Percentiles rank a stretch among this genome's conserved stretches.
These are phyloP conservation scores for Staurois parvus DNA, from an alignment of 2,797 vertebrate species.

Conservation along the genomic window DNA sequence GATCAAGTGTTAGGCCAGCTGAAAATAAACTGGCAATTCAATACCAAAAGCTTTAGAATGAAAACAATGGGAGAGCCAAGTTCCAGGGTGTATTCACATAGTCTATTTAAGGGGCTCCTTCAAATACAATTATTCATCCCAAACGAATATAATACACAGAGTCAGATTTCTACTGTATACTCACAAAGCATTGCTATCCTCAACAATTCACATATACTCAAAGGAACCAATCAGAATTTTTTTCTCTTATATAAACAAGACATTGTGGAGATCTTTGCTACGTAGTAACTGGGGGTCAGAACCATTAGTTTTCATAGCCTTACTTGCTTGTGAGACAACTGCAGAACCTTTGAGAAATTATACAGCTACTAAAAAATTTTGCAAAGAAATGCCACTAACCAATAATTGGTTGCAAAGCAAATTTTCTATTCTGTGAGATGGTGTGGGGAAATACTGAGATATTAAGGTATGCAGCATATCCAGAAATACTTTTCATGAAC, in stretches of 20 bases:
- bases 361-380: background rate
- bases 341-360: background rate
- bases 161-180: background rate
- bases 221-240: too few relatives aligned
- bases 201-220: too few relatives aligned
- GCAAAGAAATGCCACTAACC: background rate
- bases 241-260: background rate
- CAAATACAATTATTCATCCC: conserved; percentile 4
- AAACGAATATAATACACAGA: background rate
- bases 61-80: background rate
- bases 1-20: background rate
- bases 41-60: background rate
- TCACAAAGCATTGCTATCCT: too few relatives aligned
- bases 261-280: background rate
- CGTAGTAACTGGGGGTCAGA: background rate
- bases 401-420: too few relatives aligned
- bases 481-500: background rate
- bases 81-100: background rate
- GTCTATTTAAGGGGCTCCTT: background rate
- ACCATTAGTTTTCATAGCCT: background rate
- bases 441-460: too few relatives aligned
- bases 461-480: background rate
- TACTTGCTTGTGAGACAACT: background rate
- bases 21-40: conserved; percentile 21
- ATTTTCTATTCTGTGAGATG: too few relatives aligned